Evolutionary conservation across 1,140 invertebrate genomes (phyloP).

Genomic region (Cotesia vestalis): DNA sequence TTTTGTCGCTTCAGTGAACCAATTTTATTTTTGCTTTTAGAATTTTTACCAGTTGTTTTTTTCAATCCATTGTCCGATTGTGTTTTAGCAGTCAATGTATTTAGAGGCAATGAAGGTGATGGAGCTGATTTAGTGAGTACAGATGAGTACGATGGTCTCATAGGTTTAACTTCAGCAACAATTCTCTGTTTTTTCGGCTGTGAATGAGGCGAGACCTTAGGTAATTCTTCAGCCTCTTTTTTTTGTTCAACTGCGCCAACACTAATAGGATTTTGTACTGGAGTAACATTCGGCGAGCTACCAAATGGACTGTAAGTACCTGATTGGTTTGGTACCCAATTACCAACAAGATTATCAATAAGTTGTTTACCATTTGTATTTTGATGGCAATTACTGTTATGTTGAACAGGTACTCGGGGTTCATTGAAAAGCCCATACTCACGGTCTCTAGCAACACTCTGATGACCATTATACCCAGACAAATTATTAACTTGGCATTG

Average conservation of each 20-base stretch:
- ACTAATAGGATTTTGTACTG: conserved; percentile 39
- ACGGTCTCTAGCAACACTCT: conserved; percentile 52
- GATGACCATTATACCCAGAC: conserved; percentile 49
- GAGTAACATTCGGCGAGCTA: conserved; percentile 60
- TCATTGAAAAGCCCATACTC: conserved; percentile 61
- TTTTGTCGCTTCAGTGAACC: conserved; percentile 63
- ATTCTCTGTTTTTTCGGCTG: conserved; percentile 74
- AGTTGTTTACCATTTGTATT: conserved; percentile 64
- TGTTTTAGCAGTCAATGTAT: conserved; percentile 48
- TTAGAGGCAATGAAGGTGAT: conserved; percentile 38
- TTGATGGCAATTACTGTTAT: conserved; percentile 44
- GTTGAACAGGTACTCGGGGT: conserved; percentile 50
- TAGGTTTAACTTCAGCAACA: conserved; percentile 84
- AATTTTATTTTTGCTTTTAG: conserved; percentile 58
- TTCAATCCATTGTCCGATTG: conserved; percentile 48
- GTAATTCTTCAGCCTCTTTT: conserved; percentile 27
- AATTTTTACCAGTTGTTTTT: conserved; percentile 36
- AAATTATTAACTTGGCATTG: conserved; percentile 55
- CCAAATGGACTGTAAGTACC: conserved; percentile 85
- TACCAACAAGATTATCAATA: conserved; percentile 81
- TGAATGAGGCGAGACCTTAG: conserved; percentile 29
- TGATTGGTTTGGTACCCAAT: conserved; percentile 81
- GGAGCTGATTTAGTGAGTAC: conserved; percentile 76
- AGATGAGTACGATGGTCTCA: conserved; percentile 85
- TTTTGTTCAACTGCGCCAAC: conserved; percentile 23